A percentile compares a stretch with the other conserved stretches of the same genome.
Conservation (phyloP, 2,888 invertebrate species). For the Caenorhabditis macrosperma region DNA sequence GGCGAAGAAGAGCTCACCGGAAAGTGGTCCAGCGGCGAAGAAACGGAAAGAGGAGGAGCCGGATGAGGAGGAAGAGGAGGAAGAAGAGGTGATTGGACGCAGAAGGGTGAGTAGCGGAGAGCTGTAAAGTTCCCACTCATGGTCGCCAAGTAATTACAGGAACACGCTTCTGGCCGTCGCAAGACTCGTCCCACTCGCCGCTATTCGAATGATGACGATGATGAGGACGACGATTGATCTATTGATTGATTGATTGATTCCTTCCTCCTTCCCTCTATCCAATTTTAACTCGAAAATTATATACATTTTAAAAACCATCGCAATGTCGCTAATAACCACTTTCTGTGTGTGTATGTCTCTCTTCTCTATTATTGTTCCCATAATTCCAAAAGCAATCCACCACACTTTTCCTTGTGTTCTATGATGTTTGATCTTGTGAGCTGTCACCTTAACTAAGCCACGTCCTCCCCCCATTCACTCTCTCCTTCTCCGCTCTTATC, state of each 20-base stretch:
- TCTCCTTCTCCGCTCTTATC: background rate
- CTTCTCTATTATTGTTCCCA: background rate
- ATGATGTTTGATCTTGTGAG: constrained; percentile 42
- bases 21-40: constrained; percentile 11
- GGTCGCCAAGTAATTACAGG: constrained; percentile 30
- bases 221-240: constrained; percentile 39
- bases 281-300: too few species aligned
- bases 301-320: too few species aligned
- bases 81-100: constrained; percentile 33
- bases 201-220: constrained; percentile 45
- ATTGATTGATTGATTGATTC: too few species aligned
- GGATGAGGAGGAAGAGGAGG: constrained; percentile 30
- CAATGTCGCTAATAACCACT: too few species aligned
- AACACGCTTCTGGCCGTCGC: constrained; percentile 33
- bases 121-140: too few species aligned
- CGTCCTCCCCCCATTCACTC: background rate
- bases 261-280: too few species aligned
- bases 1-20: background rate
- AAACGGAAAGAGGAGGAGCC: constrained; percentile 16
- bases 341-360: background rate
- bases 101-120: constrained; percentile 32
- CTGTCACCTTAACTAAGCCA: constrained; percentile 8
- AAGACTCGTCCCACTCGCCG: constrained; percentile 52
- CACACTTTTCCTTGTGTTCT: constrained; percentile 12
- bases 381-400: background rate